These are phyloP conservation scores for Lithophane ornitopus DNA, from an alignment of 2,888 invertebrate genomes.

Conservation along the genomic window DNA sequence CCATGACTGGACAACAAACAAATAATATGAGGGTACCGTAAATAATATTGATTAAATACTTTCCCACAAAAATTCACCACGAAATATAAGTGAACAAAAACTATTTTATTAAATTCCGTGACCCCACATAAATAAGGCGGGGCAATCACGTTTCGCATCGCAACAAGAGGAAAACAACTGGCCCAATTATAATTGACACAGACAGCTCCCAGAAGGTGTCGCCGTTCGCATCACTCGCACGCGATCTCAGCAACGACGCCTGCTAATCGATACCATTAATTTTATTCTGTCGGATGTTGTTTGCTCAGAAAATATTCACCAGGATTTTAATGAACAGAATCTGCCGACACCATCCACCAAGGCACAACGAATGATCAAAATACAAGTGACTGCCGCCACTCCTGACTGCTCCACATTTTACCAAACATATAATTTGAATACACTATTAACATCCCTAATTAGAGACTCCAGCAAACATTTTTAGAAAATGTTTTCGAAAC, in stretches of 20 bases:
- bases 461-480: conserved; percentile 52
- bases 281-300: conserved; percentile 84
- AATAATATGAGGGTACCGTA: conserved; percentile 52
- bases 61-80: conserved; percentile 56
- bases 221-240: conserved; percentile 84
- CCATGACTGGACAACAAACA: conserved; percentile 43
- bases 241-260: conserved; percentile 84
- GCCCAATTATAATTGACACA: conserved; percentile 90
- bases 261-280: conserved; percentile 88
- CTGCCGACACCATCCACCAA: conserved; percentile 56
- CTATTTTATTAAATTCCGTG: conserved; percentile 79
- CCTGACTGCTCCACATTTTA: conserved; percentile 36
- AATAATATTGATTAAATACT: conserved; percentile 57
- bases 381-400: conserved; percentile 22
- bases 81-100: conserved; percentile 53
- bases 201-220: conserved; percentile 86
- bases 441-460: conserved; percentile 62
- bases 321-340: conserved; percentile 79
- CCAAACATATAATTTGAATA: conserved; percentile 46
- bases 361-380: conserved; percentile 38
- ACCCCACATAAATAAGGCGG: conserved; percentile 85
- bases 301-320: conserved; percentile 81
- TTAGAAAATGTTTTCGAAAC: conserved; percentile 62
- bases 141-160: conserved; percentile 83
- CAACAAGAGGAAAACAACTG: conserved; percentile 83